Evolutionary conservation across 1,140 invertebrate species (phyloP).

Genomic region (Coelopa frigida): DNA sequence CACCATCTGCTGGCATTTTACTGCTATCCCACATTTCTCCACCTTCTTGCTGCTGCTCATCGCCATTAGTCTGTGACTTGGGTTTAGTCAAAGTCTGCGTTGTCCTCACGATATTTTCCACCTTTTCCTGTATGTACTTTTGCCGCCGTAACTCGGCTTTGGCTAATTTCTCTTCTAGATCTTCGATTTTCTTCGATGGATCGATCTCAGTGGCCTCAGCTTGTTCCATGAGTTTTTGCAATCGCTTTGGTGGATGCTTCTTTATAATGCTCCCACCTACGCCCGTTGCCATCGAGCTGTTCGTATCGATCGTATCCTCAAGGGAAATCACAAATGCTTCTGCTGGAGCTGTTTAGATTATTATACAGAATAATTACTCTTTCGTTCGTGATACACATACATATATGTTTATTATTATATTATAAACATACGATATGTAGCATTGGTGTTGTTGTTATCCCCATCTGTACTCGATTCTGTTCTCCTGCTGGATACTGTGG

Average conservation of each 20-base stretch:
- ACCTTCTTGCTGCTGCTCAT: too few relatives aligned
- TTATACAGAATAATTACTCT: neutral
- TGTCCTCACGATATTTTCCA: conserved; percentile 31
- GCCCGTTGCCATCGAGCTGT: conserved; percentile 24
- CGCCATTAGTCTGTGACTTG: neutral
- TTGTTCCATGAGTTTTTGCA: conserved; percentile 53
- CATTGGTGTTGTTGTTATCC: conserved; percentile 30
- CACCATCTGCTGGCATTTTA: conserved; percentile 3
- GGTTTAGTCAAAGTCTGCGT: conserved; percentile 24
- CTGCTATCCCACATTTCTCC: neutral
- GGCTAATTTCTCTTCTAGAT: conserved; percentile 60
- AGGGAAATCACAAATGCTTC: conserved; percentile 62
- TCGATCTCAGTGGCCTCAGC: conserved; percentile 39
- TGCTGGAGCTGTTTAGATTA: conserved; percentile 43
- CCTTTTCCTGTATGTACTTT: conserved; percentile 35
- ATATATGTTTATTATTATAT: neutral
- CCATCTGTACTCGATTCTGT: conserved; percentile 17
- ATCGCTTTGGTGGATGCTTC: conserved; percentile 52
- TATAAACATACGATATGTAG: neutral
- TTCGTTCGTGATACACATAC: neutral
- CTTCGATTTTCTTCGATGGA: conserved; percentile 53
- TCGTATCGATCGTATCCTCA: conserved; percentile 41
- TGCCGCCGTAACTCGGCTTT: conserved; percentile 58
- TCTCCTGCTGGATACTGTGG: conserved; percentile 8
- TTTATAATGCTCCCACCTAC: conserved; percentile 47